phyloP scores from a whole-genome alignment of 2,888 invertebrate species.

The Eupelmus urozonus region DNA sequence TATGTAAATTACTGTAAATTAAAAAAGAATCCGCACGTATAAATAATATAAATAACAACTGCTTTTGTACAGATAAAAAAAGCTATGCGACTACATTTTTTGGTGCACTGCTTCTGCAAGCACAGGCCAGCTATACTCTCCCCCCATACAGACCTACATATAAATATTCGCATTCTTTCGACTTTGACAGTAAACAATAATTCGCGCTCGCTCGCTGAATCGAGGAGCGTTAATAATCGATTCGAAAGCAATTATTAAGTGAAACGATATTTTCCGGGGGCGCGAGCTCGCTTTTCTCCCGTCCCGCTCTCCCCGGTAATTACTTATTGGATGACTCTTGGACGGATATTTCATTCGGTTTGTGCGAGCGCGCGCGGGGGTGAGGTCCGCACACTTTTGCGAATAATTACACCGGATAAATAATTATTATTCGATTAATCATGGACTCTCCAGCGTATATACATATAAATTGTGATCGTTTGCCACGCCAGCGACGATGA shows the following conservation, averaged over 20 bases:
- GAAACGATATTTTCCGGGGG: slow-evolving; percentile 22
- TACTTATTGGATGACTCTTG: slow-evolving; percentile 7
- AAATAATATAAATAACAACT: slow-evolving; percentile 42
- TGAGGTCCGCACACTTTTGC: neutral
- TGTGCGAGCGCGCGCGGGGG: neutral
- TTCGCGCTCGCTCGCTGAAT: neutral
- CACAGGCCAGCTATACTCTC: neutral
- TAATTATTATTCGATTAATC: slow-evolving; percentile 60
- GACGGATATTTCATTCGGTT: neutral
- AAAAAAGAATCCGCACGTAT: neutral
- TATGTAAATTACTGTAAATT: slow-evolving; percentile 35
- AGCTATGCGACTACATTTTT: neutral
- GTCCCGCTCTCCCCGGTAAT: slow-evolving; percentile 1
- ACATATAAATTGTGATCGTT: neutral
- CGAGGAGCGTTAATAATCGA: slow-evolving; percentile 23
- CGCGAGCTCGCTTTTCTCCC: no score
- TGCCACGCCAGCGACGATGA: neutral
- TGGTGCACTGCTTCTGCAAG: slow-evolving; percentile 25
- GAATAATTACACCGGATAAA: slow-evolving; percentile 37
- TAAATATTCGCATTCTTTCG: neutral
- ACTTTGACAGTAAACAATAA: slow-evolving; percentile 14
- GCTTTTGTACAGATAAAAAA: slow-evolving; percentile 42
- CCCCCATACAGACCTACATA: slow-evolving; percentile 4
- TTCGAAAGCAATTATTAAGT: slow-evolving; percentile 36
- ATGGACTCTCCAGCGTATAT: slow-evolving; percentile 71